Evolutionary conservation across 2,888 invertebrate genomes (phyloP), one percentile per base, ranked within the genome.

Genomic region (Hypena proboscidalis): DNA sequence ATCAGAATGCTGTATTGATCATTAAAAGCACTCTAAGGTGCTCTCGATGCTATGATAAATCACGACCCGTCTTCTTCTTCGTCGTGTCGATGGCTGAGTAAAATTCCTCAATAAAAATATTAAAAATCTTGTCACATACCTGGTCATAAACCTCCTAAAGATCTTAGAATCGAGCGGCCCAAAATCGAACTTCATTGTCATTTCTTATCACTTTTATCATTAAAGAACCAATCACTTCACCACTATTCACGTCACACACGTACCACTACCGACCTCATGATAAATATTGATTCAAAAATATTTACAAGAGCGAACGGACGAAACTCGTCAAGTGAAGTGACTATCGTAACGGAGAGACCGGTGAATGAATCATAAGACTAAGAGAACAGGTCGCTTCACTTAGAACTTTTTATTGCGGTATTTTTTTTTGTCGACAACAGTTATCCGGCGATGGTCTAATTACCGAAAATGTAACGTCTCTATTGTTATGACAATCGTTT

Each of bases 371-470:
- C 89, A 89, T 82, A 77, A 80, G 64, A 63, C 62, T 66, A n/a
- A 42, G 37, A 42, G 59, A 64, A 58, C 80, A 75, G 79, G 83
- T 81, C 79, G 77, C 72, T 73, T 78, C 74, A 74, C 74, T 85
- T 79, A 70, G 73, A 77, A 74, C 76, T 79, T 85, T 76, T 58
- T 74, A 74, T 85, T 85, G 83, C 85, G 86, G 86, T 87, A 83
- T 81, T 50, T 82, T 44, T 80, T 75, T 69, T 80, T 73, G 66
- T 58, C 60, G 51, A 44, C 49, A 84, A 89, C 89, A 74, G 89
- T 87, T 76, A 50, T 68, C 66, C 50, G 50, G 59, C 50, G 57
- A 73, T 52, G 66, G 45, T 70, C 73, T 75, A 83, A 83, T 84
- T 82, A 75, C 64, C 54, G 58, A 55, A 51, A 53, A 62, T 51